Evolutionary conservation across 2,797 vertebrate genomes (phyloP).

Genomic region (Acomys russatus): DNA sequence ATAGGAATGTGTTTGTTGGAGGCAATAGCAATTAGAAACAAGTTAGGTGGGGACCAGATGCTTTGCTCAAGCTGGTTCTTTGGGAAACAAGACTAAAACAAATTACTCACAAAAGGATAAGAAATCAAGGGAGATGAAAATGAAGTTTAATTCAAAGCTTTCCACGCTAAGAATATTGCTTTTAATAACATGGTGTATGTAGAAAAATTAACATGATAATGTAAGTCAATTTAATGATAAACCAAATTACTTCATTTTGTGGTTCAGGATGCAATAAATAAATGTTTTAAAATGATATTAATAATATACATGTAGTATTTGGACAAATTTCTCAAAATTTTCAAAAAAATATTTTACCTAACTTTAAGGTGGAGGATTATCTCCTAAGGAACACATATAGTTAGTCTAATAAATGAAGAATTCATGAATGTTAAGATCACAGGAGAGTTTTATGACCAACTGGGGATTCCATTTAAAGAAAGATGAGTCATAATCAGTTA

Average conservation of each 20-base stretch:
- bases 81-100: neutral
- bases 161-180: neutral
- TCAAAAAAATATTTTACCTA: neutral
- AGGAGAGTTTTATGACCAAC: neutral
- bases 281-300: neutral
- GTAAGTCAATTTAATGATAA: slow-evolving; percentile 1
- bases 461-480: neutral
- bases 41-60: neutral
- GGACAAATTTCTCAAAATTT: neutral
- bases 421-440: neutral
- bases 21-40: neutral
- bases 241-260: neutral
- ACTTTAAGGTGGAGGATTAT: neutral
- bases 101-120: neutral
- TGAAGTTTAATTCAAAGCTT: neutral
- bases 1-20: neutral
- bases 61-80: neutral
- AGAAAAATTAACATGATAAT: slow-evolving; percentile 16
- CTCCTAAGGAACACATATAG: neutral
- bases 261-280: neutral
- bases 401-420: neutral
- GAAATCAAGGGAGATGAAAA: neutral
- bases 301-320: neutral
- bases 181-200: neutral
- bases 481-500: neutral